Evolutionary conservation across 2,888 invertebrate genomes (phyloP), one percentile per base, ranked within the genome.

Genomic region (Machimus rusticus): DNA sequence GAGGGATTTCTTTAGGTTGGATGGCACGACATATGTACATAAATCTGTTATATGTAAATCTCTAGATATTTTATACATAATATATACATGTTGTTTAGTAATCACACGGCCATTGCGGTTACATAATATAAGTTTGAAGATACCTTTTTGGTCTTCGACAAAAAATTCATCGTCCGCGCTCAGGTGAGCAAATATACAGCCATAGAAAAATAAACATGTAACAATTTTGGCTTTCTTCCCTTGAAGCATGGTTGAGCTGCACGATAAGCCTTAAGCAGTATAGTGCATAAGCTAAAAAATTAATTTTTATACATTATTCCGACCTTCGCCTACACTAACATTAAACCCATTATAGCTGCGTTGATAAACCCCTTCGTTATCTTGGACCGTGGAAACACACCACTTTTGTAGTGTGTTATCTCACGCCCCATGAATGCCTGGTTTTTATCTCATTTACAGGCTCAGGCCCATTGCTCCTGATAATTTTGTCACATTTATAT

Each of bases 321-420:
- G 78, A 78, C 39, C 39, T 78, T 78, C 43, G 78, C 78, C 78
- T 78, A 78, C 43, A 16, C 43, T 43, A 78, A 78, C 78, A 78
- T 43, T 78, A 78, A 78, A 78, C 23, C 39, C 78, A 78, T 78
- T 78, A 39, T 46, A 78, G 39, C 5, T 43, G 37, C 23, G 19
- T 16, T 78, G 78, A 78, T 78, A 78, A 39, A 78, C 43, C 78
- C 78, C 39, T 37, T 78, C 19, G 78, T 78, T 78, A 78, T 78
- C 78, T 78, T 39, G 78, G 43, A 37, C 8, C 9, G 14, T 78
- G 12, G 39, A 23, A 23, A 12, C 23, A 19, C 78, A 78, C n/a
- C 23, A 78, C 78, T 39, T 78, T 78, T 78, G 8, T 39, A 5
- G 23, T 43, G 66, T 39, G 39, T 78, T 78, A 78, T 78, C 78